Base-by-base conservation (phyloP, 2,888 invertebrate genomes). In the Piscicola geometra region DNA sequence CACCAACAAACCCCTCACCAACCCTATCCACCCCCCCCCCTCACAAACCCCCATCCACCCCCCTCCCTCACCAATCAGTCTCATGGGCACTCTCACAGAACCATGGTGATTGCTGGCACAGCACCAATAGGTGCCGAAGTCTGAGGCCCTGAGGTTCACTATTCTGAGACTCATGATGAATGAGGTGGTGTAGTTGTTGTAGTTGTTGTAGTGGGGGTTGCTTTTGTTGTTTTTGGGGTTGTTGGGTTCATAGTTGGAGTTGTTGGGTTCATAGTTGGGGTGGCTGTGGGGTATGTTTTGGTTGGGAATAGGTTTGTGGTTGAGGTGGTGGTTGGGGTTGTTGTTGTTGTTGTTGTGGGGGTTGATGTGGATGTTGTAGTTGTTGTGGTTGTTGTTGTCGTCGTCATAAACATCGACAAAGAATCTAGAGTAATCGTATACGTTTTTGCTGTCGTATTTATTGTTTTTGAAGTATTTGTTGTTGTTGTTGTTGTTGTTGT, bases 101-200 rank as follows among this genome's bases (percentile, higher is more conserved):
- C 71, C 71, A 47, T 71, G 50, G 1, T 50, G 12, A n/a, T 71
- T 71, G n/a, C 47, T 47, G 5, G 71, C 71, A 1, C 41, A n/a
- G n/a, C 71, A 71, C 71, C 71, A 71, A 30, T 71, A 71, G 1
- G 47, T 71, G 21, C 71, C 71, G 25, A 47, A 71, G 50, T 71
- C 71, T 30, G 41, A 25, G 12, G 21, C 25, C 1, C 47, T 25
- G 2, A 71, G 47, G 25, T 30, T n/a, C n/a, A 28, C 32, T 47
- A 71, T 71, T 25, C 71, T 36, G 9, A 71, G 18, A 30, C 71
- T 71, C 50, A 71, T 25, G 2, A 50, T 30, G 3, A 71, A 47
- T 5, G 33, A 28, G 68, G 32, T 5, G 33, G 33, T 67, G 68
- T 67, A 18, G 68, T n/a, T 67, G 68, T 64, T 64, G 64, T 64